Evolutionary conservation across 2,888 invertebrate genomes (phyloP).

Genomic region (Acronicta aceris): DNA sequence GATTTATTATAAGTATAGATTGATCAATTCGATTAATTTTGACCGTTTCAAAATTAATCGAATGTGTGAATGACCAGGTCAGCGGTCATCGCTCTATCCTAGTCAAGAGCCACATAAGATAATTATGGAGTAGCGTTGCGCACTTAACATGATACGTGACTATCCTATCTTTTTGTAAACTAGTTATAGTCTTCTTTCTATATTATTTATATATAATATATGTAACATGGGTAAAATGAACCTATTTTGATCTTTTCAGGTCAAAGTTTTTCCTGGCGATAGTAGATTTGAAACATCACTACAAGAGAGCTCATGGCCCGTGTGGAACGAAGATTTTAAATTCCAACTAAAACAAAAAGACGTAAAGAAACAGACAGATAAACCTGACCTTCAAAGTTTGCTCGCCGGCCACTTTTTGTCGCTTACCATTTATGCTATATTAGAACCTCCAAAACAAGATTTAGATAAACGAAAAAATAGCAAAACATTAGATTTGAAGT

Average conservation of each 20-base stretch:
- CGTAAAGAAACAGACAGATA: conserved; percentile 80
- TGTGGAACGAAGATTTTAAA: conserved; percentile 94
- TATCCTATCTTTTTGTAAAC: too few relatives aligned
- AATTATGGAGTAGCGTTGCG: too few relatives aligned
- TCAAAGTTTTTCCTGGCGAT: conserved; percentile 93
- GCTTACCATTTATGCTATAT: conserved; percentile 91
- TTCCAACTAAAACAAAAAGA: conserved; percentile 91
- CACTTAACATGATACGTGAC: too few relatives aligned
- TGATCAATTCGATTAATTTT: too few relatives aligned
- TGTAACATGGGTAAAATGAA: conserved; percentile 14
- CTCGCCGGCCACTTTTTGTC: conserved; percentile 92
- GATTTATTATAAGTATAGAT: too few relatives aligned
- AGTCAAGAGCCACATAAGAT: too few relatives aligned
- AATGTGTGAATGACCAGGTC: too few relatives aligned
- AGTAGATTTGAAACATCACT: conserved; percentile 93
- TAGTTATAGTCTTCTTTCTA: not conserved
- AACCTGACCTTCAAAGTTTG: conserved; percentile 87
- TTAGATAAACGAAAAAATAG: conserved; percentile 76
- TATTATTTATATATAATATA: not conserved
- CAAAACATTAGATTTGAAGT: conserved; percentile 75
- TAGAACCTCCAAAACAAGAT: conserved; percentile 88
- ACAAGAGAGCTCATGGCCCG: conserved; percentile 94
- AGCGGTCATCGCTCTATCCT: too few relatives aligned
- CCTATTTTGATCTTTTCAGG: conserved; percentile 83
- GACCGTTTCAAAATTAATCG: too few relatives aligned